Evolutionary conservation across 2,113 vertebrate species (phyloP), one percentile per base, ranked within the genome.

Genomic region (Calidris pygmaea): DNA sequence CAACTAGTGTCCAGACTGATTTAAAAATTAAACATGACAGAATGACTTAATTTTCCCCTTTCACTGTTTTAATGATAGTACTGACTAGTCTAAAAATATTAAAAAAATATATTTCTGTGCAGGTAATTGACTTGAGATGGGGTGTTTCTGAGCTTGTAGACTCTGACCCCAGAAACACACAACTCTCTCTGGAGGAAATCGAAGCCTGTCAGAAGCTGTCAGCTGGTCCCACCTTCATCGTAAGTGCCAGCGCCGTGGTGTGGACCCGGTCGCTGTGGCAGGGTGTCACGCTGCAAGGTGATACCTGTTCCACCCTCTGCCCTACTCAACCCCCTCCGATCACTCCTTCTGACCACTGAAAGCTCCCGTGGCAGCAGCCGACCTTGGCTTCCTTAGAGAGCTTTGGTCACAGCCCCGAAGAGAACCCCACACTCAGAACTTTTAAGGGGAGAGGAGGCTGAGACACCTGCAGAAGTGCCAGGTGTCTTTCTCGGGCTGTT

Each of bases 91-190:
- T n/a, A 63, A 65, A 62, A 75, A 39, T 16, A 45, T 68, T 29
- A 7, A 62, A 71, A 78, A 55, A 20, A n/a, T 5, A 2, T 11
- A 16, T 48, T 73, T 74, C 35, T 18, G 43, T 92, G 50, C 76
- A 99, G 99, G 98, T 98, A 8, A 98, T 98, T 52, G 99, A 99
- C 87, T 97, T 98, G 94, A 95, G 97, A 41, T 99, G 98, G 98
- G 99, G 98, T 19, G 55, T 98, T 32, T 95, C 59, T 35, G 87
- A 96, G 45, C 29, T 86, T 1, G 59, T 96, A 12, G 96, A 93
- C 45, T 89, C 95, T 35, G 97, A 98, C 48, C 97, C 98, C 60
- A 80, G 97, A 86, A 98, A 93, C 59, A 86, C 90, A 7, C 98
- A 98, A 47, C 87, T 99, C 81, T 98, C 97, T 92, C 91, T 98